A percentile compares a stretch with the other conserved stretches of the same genome.
Conservation (phyloP, 2,113 vertebrate species). For the Petrocephalus zakoni region DNA sequence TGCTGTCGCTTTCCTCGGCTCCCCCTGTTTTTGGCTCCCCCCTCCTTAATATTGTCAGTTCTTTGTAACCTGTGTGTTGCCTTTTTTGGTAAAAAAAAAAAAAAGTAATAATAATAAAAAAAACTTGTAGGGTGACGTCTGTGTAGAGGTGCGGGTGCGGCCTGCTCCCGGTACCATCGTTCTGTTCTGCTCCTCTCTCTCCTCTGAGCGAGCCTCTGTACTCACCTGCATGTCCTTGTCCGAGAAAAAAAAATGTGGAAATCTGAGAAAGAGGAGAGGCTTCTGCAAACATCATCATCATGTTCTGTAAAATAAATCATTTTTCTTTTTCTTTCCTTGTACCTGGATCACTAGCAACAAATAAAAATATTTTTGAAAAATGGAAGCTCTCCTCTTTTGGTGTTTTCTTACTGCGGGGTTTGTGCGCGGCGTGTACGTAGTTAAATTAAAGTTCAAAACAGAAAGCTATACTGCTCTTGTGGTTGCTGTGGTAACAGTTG, state of each 20-base stretch:
- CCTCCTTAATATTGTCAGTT: slow-evolving; percentile 56
- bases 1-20: slow-evolving; percentile 45
- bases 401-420: background rate
- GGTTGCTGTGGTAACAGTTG: background rate
- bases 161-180: slow-evolving; percentile 40
- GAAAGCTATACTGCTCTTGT: background rate
- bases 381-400: background rate
- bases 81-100: slow-evolving; percentile 64
- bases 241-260: slow-evolving; percentile 45
- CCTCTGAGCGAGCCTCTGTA: slow-evolving; percentile 51
- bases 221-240: slow-evolving; percentile 64
- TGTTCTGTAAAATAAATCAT: slow-evolving; percentile 59
- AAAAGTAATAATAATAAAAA: slow-evolving; percentile 37
- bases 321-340: slow-evolving; percentile 60
- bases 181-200: slow-evolving; percentile 38
- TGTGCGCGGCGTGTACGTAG: background rate
- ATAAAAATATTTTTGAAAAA: slow-evolving; percentile 75
- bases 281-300: slow-evolving; percentile 56
- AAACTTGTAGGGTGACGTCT: slow-evolving; percentile 55
- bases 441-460: background rate
- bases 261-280: slow-evolving; percentile 50
- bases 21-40: slow-evolving; percentile 50
- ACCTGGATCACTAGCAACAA: slow-evolving; percentile 61
- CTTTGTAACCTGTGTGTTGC: slow-evolving; percentile 68
- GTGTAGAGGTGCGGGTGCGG: slow-evolving; percentile 48